Evolutionary conservation across 1,140 invertebrate genomes (phyloP).

Genomic region (Pemphigus obesinymphae): DNA sequence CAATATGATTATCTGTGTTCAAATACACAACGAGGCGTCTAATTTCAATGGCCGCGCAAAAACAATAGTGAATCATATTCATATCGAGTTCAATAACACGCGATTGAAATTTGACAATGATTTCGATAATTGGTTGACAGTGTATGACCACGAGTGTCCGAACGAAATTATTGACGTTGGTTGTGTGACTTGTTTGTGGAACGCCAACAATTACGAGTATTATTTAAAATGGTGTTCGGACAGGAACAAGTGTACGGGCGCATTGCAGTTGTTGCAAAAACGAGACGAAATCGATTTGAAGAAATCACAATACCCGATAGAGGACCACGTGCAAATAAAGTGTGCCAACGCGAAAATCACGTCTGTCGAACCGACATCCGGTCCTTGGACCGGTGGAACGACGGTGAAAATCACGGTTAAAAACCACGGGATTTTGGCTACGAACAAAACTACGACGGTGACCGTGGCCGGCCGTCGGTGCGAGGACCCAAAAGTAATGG

Average conservation of each 20-base stretch:
- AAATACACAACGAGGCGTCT: no score
- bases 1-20: no score
- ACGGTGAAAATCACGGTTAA: background rate
- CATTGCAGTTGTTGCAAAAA: background rate
- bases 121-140: no score
- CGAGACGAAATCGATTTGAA: background rate
- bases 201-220: background rate
- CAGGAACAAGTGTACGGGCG: background rate
- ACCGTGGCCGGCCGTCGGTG: background rate
- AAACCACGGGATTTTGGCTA: background rate
- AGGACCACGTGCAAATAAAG: background rate
- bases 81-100: no score
- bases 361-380: background rate
- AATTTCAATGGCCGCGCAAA: no score
- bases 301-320: background rate
- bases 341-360: background rate
- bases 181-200: background rate
- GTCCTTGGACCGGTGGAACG: background rate
- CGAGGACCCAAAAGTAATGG: background rate
- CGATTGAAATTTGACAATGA: no score
- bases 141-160: background rate
- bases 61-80: no score
- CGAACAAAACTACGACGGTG: background rate
- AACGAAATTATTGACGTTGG: no score
- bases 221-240: background rate